Evolutionary conservation across 1,140 invertebrate genomes (phyloP).

Genomic region (Penaeus indicus): DNA sequence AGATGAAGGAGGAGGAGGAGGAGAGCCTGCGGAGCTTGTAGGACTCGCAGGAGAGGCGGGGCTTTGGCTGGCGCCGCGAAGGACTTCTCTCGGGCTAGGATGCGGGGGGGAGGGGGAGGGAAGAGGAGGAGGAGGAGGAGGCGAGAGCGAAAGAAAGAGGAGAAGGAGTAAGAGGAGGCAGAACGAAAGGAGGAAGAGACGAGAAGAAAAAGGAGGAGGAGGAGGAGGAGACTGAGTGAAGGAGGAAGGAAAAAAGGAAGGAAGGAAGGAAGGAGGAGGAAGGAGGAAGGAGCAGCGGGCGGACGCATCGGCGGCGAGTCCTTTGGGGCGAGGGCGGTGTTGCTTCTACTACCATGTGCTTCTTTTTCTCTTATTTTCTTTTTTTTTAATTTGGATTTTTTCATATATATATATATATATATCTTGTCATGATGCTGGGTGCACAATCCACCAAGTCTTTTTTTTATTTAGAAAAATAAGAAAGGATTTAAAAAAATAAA

Average conservation of each 20-base stretch:
- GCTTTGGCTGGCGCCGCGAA: neutral
- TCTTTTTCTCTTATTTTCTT: conserved; percentile 16
- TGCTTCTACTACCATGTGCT: conserved; percentile 47
- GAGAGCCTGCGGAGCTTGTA: neutral
- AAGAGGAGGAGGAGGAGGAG: neutral
- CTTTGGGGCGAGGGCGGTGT: conserved; percentile 40
- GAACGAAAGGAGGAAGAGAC: neutral
- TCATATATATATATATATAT: too few species aligned
- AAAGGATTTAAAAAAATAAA: neutral
- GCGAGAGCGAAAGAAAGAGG: neutral
- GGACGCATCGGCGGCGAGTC: neutral
- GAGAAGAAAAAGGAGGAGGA: neutral
- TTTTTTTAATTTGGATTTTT: too few species aligned
- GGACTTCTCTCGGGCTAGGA: neutral
- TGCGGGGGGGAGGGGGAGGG: neutral
- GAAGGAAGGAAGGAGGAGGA: neutral
- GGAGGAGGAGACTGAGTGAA: neutral
- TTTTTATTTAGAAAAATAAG: too few species aligned
- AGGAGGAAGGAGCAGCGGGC: neutral
- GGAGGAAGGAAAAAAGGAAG: neutral
- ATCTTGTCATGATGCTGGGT: conserved; percentile 1
- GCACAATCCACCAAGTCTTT: conserved; percentile 50
- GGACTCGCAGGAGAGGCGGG: conserved; percentile 71
- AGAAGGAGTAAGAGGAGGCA: neutral
- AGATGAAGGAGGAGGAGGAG: neutral